phyloP scores from a whole-genome alignment of 1,140 invertebrate species.

The Diprion similis region DNA sequence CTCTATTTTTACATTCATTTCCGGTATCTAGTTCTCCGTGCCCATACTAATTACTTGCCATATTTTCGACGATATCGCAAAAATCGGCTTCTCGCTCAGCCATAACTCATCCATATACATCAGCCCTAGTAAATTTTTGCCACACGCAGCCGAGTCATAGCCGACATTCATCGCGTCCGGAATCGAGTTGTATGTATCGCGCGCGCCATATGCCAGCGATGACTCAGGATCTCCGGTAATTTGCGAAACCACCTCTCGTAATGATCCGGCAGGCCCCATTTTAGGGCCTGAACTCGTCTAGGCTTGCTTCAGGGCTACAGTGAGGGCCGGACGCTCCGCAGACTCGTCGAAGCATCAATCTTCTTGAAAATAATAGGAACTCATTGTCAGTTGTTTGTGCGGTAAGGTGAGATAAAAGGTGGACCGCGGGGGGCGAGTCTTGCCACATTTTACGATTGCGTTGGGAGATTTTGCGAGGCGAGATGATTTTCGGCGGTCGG shows the following conservation, averaged over 20 bases:
- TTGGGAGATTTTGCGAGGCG: no score
- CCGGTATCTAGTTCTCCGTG: neutral
- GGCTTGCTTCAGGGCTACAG: neutral
- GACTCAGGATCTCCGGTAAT: constrained; percentile 41
- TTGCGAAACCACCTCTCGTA: constrained; percentile 43
- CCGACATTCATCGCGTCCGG: constrained; percentile 33
- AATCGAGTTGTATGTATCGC: constrained; percentile 20
- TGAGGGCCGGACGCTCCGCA: neutral
- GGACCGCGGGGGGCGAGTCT: neutral
- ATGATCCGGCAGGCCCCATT: constrained; percentile 3
- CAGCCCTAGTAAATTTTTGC: constrained; percentile 11
- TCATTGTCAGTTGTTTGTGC: neutral
- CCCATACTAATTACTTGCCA: neutral
- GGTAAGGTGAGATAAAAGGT: neutral
- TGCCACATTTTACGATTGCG: no score
- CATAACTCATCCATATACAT: no score
- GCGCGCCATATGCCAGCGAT: constrained; percentile 40
- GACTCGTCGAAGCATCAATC: neutral
- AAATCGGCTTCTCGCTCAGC: no score
- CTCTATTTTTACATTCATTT: neutral
- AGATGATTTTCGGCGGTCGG: no score
- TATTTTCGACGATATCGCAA: no score
- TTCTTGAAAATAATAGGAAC: constrained; percentile 10
- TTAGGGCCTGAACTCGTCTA: neutral
- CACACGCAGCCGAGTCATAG: constrained; percentile 37